phyloP scores from a whole-genome alignment of 2,797 vertebrate species.

The Cygnus olor region DNA sequence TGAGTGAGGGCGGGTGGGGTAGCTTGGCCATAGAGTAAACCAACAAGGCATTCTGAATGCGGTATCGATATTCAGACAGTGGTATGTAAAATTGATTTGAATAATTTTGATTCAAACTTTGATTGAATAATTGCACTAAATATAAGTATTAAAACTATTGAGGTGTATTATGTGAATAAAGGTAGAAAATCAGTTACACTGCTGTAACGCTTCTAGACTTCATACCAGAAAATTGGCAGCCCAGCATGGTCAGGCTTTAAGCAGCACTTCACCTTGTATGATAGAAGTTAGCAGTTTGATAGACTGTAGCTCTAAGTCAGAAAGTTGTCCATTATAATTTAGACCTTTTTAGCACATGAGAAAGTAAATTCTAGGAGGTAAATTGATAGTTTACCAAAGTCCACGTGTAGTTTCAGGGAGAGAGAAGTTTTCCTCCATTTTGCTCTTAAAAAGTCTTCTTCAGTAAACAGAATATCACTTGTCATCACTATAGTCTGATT shows the following conservation, averaged over 20 bases:
- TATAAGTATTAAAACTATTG: neutral
- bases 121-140: conserved; percentile 36
- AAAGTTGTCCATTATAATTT: neutral
- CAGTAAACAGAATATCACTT: neutral
- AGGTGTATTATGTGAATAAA: neutral
- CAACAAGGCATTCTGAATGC: neutral
- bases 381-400: neutral
- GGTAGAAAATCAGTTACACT: neutral
- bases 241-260: neutral
- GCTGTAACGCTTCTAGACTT: neutral
- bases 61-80: neutral
- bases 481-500: neutral
- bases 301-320: neutral
- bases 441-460: neutral
- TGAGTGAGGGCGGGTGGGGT: neutral
- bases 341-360: conserved; percentile 1
- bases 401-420: neutral
- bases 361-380: conserved; percentile 31
- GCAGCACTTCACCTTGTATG: neutral
- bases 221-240: neutral
- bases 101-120: neutral
- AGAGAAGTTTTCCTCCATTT: neutral
- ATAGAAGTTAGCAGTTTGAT: neutral
- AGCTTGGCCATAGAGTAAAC: neutral
- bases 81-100: neutral